phyloP scores from a whole-genome alignment of 2,888 invertebrate genomes.

The Lasioglossum leucozonium region DNA sequence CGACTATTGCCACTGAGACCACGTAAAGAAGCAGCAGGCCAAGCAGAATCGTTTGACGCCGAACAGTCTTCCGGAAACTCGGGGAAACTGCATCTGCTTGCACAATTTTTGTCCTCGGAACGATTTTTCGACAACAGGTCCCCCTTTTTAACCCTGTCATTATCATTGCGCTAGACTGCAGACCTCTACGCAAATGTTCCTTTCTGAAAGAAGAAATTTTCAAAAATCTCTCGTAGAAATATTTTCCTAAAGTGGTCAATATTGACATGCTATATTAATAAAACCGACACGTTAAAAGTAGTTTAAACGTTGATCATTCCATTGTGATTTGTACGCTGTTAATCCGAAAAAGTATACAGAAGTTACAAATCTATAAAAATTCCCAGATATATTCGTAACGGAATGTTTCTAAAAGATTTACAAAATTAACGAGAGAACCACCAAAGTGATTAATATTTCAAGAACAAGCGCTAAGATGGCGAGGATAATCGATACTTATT shows the following conservation, averaged over 20 bases:
- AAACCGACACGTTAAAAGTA: neutral
- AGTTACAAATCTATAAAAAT: neutral
- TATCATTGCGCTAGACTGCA: too few relatives aligned
- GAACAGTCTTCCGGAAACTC: conserved; percentile 36
- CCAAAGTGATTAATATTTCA: neutral
- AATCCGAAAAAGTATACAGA: neutral
- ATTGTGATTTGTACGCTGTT: neutral
- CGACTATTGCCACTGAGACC: neutral
- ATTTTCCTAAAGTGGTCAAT: too few relatives aligned
- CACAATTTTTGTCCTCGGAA: neutral
- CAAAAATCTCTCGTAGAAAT: neutral
- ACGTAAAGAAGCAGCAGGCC: neutral
- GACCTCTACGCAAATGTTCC: too few relatives aligned
- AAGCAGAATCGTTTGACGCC: conserved; percentile 27
- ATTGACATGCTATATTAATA: neutral
- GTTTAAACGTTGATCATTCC: neutral
- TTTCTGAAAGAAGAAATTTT: too few relatives aligned
- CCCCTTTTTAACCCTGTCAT: neutral
- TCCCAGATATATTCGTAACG: neutral
- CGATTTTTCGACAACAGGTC: neutral
- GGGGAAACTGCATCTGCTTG: neutral
- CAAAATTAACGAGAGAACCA: neutral
- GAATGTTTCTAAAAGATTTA: neutral
- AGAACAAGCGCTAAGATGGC: neutral
- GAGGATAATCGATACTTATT: neutral